These are phyloP conservation scores for Malurus splendens DNA, from an alignment of 2,797 vertebrate species.

Conservation along the genomic window DNA sequence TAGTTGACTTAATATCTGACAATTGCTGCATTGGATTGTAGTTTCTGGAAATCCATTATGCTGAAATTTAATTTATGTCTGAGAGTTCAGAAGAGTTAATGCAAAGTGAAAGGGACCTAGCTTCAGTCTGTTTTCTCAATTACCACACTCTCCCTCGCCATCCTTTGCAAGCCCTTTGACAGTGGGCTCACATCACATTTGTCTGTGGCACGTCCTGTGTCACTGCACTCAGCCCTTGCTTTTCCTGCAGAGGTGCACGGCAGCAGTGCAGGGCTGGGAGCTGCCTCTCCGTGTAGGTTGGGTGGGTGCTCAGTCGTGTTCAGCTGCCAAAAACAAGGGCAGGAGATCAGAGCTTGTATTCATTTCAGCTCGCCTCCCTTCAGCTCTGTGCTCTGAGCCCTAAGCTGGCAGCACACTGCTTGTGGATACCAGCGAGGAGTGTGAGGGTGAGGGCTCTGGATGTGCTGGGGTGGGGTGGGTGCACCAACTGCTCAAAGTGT, in stretches of 20 bases:
- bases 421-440: not conserved
- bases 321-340: not conserved
- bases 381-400: not conserved
- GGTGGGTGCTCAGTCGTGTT: not conserved
- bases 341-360: not conserved
- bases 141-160: not conserved
- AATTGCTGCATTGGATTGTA: not conserved
- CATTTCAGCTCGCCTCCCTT: not conserved
- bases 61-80: not conserved
- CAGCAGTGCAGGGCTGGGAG: not conserved
- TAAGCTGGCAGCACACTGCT: accelerated
- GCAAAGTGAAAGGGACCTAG: not conserved
- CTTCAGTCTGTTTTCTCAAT: not conserved
- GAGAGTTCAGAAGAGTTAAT: not conserved
- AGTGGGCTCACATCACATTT: not conserved
- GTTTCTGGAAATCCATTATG: not conserved
- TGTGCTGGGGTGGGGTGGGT: not conserved
- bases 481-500: not conserved
- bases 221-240: not conserved
- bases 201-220: not conserved
- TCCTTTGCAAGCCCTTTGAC: not conserved
- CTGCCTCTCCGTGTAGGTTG: not conserved
- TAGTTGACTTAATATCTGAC: not conserved
- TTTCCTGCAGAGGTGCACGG: not conserved
- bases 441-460: not conserved